Conservation (phyloP, 2,888 invertebrate genomes). For the Euplexia lucipara region DNA sequence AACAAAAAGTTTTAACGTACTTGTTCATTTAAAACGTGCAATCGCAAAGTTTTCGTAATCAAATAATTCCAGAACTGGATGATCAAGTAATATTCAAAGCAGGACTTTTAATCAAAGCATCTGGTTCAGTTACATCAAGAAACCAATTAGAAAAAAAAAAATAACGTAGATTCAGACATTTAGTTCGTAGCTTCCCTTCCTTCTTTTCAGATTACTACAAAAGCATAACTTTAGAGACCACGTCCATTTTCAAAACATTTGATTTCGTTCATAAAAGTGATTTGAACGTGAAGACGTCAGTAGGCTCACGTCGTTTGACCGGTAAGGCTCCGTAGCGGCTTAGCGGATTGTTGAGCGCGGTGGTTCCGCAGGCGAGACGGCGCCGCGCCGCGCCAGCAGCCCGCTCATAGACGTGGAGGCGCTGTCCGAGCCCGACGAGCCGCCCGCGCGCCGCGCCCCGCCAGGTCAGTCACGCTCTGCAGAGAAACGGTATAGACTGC, state of each 20-base stretch:
- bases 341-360: slow-evolving; percentile 70
- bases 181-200: slow-evolving; percentile 61
- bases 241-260: slow-evolving; percentile 58
- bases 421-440: slow-evolving; percentile 90
- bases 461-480: slow-evolving; percentile 90
- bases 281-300: slow-evolving; percentile 59
- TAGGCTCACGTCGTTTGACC: slow-evolving; percentile 67
- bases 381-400: slow-evolving; percentile 91
- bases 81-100: slow-evolving; percentile 1
- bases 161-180: slow-evolving; percentile 49
- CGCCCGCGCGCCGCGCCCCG: slow-evolving; percentile 86
- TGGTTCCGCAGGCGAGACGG: slow-evolving; percentile 92
- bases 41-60: slow-evolving; percentile 3
- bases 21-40: slow-evolving; percentile 9
- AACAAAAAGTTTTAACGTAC: slow-evolving; percentile 7
- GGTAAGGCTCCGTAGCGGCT: slow-evolving; percentile 68
- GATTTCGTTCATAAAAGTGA: slow-evolving; percentile 59
- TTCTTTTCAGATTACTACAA: slow-evolving; percentile 60
- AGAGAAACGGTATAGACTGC: slow-evolving; percentile 84
- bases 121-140: slow-evolving; percentile 39
- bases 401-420: slow-evolving; percentile 93
- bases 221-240: slow-evolving; percentile 57
- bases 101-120: background rate
- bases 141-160: slow-evolving; percentile 23
- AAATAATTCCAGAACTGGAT: slow-evolving; percentile 1